Conservation (phyloP, 2,888 invertebrate species). For the Lasius fuliginosus region DNA sequence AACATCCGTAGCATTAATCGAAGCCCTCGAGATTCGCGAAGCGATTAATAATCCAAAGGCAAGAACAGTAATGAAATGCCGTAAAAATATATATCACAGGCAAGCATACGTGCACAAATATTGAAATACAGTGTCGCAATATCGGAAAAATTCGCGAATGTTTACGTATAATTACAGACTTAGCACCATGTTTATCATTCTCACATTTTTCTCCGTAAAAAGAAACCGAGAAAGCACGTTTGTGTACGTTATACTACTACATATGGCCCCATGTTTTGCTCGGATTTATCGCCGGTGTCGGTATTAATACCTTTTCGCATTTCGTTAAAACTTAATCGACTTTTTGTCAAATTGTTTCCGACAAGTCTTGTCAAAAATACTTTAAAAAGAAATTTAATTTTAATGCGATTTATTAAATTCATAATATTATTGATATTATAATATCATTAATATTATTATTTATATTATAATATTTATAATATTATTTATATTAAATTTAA, state of each 20-base stretch:
- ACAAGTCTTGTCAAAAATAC: not conserved
- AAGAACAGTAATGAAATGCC: conserved; percentile 18
- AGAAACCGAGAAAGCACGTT: conserved; percentile 25
- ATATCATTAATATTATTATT: too few relatives aligned
- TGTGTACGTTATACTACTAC: conserved; percentile 31
- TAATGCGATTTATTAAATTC: not conserved
- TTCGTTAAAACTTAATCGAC: not conserved
- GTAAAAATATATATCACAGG: conserved; percentile 47
- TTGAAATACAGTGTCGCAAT: conserved; percentile 21
- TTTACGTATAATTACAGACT: not conserved
- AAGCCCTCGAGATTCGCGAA: conserved; percentile 23
- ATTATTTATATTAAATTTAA: not conserved
- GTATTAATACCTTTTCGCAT: conserved; percentile 10
- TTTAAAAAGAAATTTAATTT: not conserved
- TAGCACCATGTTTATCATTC: conserved; percentile 42
- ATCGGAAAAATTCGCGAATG: conserved; percentile 4
- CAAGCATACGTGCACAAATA: conserved; percentile 35
- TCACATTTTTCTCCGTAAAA: conserved; percentile 5
- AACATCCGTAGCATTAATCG: conserved; percentile 3
- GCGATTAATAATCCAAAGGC: conserved; percentile 17
- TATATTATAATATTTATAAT: too few relatives aligned
- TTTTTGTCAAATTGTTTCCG: not conserved
- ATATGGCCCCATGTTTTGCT: conserved; percentile 37
- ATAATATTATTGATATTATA: too few relatives aligned
- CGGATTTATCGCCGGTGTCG: conserved; percentile 13